Evolutionary conservation across 1,140 invertebrate genomes (phyloP).

Genomic region (Odontomachus brunneus): DNA sequence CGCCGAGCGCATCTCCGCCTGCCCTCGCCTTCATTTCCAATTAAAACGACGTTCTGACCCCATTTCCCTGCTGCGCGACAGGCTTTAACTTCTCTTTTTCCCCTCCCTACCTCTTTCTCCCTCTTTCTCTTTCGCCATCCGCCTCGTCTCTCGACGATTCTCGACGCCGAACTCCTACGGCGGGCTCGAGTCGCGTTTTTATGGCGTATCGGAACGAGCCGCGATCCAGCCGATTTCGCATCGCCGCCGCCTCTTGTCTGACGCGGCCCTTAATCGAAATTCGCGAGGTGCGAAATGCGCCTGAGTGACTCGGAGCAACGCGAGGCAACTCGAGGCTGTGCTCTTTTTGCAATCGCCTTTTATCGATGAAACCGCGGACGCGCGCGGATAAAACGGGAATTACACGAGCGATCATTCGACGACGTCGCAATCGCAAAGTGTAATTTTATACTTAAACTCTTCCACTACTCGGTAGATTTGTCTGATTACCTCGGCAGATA

Average conservation of each 20-base stretch:
- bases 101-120: not conserved
- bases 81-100: slow-evolving; percentile 4
- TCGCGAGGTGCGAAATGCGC: not conserved
- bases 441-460: too few relatives aligned
- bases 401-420: too few relatives aligned
- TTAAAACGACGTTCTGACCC: slow-evolving; percentile 61
- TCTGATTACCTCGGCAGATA: too few relatives aligned
- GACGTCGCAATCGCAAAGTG: too few relatives aligned
- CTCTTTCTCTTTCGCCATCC: not conserved
- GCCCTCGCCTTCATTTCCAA: slow-evolving; percentile 57
- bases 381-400: not conserved
- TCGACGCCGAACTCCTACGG: not conserved
- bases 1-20: not conserved
- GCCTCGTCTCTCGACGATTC: not conserved
- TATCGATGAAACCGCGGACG: not conserved
- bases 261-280: not conserved
- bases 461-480: too few relatives aligned
- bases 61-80: slow-evolving; percentile 1
- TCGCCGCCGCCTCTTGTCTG: slow-evolving; percentile 8
- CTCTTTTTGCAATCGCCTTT: not conserved
- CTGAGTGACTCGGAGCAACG: not conserved
- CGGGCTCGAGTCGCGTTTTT: slow-evolving; percentile 39
- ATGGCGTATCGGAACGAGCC: slow-evolving; percentile 7
- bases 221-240: slow-evolving; percentile 24
- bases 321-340: not conserved